Conservation (phyloP, 2,888 invertebrate species). For the Tiliacea aurago region DNA sequence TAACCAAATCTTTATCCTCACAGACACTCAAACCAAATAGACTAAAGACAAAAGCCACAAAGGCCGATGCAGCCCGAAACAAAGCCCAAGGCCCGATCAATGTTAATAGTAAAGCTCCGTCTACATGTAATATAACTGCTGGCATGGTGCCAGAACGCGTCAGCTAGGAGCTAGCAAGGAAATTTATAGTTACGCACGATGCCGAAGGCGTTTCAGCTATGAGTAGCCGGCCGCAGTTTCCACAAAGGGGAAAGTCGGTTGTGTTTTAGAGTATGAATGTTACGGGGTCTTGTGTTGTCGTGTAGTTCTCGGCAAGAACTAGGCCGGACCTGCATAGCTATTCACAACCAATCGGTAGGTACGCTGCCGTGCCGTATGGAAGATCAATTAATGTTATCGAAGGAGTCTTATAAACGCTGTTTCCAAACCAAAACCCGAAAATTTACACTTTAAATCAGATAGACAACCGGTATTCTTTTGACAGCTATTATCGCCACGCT, state of each 20-base stretch:
- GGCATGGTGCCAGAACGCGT: conserved; percentile 72
- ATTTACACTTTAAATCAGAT: no score
- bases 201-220: conserved; percentile 63
- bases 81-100: conserved; percentile 64
- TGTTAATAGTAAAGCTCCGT: conserved; percentile 66
- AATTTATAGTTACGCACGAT: conserved; percentile 73
- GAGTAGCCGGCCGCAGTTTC: conserved; percentile 64
- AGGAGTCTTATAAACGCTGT: no score
- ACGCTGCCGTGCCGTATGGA: no score
- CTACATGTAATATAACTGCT: conserved; percentile 65
- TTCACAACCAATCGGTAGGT: no score
- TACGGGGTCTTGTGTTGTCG: neutral
- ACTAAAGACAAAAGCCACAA: conserved; percentile 45
- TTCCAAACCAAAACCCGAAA: no score
- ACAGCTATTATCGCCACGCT: no score
- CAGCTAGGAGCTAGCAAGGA: conserved; percentile 68
- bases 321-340: no score
- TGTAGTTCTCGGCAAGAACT: neutral
- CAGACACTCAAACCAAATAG: conserved; percentile 35
- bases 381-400: no score
- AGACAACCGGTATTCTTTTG: no score
- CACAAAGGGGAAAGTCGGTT: conserved; percentile 54
- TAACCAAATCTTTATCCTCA: conserved; percentile 10
- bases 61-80: conserved; percentile 54
- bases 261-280: conserved; percentile 34